Conservation (phyloP, 2,888 invertebrate genomes). For the Plagodis dolabraria region DNA sequence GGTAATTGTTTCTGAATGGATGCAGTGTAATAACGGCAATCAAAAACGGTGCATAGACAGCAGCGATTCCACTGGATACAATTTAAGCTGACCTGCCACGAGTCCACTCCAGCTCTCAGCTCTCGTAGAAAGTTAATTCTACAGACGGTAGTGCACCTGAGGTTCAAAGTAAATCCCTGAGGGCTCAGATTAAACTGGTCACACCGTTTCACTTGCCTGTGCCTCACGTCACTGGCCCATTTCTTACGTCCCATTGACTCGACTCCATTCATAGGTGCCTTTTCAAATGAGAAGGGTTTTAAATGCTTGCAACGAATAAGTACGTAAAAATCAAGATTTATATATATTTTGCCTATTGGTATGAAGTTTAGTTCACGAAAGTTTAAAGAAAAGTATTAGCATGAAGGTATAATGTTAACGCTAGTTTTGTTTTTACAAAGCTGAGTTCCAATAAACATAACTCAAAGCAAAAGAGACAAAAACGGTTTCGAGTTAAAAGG, state of each 20-base stretch:
- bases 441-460: slow-evolving; percentile 12
- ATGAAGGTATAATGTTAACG: slow-evolving; percentile 26
- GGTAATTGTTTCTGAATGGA: too few relatives aligned
- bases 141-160: slow-evolving; percentile 30
- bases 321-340: slow-evolving; percentile 62
- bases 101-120: slow-evolving; percentile 3
- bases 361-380: too few relatives aligned
- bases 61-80: slow-evolving; percentile 7
- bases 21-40: not conserved
- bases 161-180: slow-evolving; percentile 45
- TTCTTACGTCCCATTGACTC: slow-evolving; percentile 83
- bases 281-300: slow-evolving; percentile 76
- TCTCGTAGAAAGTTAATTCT: slow-evolving; percentile 18
- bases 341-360: slow-evolving; percentile 44
- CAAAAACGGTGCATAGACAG: not conserved
- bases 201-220: slow-evolving; percentile 67
- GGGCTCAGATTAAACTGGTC: slow-evolving; percentile 59
- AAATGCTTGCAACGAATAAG: slow-evolving; percentile 73
- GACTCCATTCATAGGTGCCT: slow-evolving; percentile 76
- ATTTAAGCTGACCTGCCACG: slow-evolving; percentile 3
- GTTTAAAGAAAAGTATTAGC: too few relatives aligned
- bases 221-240: slow-evolving; percentile 75
- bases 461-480: not conserved
- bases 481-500: too few relatives aligned
- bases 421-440: slow-evolving; percentile 6